Conservation (phyloP, 2,888 invertebrate genomes). For the Lumbricus terrestris region DNA sequence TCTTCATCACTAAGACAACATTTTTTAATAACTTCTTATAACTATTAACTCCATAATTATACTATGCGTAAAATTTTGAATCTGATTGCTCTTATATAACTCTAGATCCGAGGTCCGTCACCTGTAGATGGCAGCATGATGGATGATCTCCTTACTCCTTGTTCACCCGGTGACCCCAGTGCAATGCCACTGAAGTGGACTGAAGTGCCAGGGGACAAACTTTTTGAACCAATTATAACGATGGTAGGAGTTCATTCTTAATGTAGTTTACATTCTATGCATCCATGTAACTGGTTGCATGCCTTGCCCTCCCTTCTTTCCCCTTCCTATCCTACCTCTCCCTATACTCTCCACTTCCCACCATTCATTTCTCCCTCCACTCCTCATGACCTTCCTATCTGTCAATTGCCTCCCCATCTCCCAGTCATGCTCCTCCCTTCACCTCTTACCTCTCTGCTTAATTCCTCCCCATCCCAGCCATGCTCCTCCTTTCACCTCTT, state of each 20-base stretch:
- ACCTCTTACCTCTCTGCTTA: no score
- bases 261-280: background rate
- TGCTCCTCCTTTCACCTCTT: no score
- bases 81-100: background rate
- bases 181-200: conserved; percentile 97
- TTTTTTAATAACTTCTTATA: background rate
- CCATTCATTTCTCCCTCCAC: no score
- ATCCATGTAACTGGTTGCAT: background rate
- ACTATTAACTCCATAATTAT: no score
- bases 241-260: conserved; percentile 69
- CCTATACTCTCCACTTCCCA: no score
- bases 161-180: conserved; percentile 90
- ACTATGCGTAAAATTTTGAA: background rate
- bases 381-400: no score
- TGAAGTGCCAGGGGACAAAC: conserved; percentile 90
- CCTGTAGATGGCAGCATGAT: conserved; percentile 79
- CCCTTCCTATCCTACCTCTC: no score
- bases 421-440: no score
- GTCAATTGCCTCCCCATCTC: no score
- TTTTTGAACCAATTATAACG: conserved; percentile 89
- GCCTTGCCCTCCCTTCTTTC: no score
- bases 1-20: background rate
- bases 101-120: conserved; percentile 77
- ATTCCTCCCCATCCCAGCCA: no score
- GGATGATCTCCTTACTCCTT: conserved; percentile 89